phyloP scores from a whole-genome alignment of 2,888 invertebrate species.

The Alitta virens region DNA sequence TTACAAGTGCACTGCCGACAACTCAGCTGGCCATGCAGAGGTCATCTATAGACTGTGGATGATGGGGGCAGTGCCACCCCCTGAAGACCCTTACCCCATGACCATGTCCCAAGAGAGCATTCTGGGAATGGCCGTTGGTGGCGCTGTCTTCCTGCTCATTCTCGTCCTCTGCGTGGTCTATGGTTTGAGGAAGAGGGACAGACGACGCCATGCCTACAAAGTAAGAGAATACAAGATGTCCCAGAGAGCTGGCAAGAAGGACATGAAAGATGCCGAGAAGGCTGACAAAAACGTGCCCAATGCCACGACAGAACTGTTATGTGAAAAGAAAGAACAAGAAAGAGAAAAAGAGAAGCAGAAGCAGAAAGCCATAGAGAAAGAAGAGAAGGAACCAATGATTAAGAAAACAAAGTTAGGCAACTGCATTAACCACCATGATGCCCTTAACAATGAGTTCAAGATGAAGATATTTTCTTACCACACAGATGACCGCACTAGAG shows the following conservation, averaged over 20 bases:
- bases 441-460: slow-evolving; percentile 13
- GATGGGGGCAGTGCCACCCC: background rate
- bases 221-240: slow-evolving; percentile 17
- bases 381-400: background rate
- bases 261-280: slow-evolving; percentile 11
- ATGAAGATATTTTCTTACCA: slow-evolving; percentile 15
- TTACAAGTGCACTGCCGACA: slow-evolving; percentile 28
- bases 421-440: background rate
- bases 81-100: background rate
- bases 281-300: slow-evolving; percentile 4
- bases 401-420: background rate
- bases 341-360: slow-evolving; percentile 1
- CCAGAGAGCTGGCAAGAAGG: slow-evolving; percentile 7
- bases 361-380: background rate
- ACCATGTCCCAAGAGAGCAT: slow-evolving; percentile 15
- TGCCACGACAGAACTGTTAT: slow-evolving; percentile 12
- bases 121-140: slow-evolving; percentile 19
- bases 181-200: slow-evolving; percentile 8
- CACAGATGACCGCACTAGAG: background rate
- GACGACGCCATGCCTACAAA: slow-evolving; percentile 10
- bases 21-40: slow-evolving; percentile 27
- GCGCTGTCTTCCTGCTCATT: slow-evolving; percentile 13
- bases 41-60: slow-evolving; percentile 28
- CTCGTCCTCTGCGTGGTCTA: slow-evolving; percentile 11
- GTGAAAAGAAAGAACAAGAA: slow-evolving; percentile 13